Conservation (phyloP, 2,888 invertebrate genomes). For the Agrotis segetum region DNA sequence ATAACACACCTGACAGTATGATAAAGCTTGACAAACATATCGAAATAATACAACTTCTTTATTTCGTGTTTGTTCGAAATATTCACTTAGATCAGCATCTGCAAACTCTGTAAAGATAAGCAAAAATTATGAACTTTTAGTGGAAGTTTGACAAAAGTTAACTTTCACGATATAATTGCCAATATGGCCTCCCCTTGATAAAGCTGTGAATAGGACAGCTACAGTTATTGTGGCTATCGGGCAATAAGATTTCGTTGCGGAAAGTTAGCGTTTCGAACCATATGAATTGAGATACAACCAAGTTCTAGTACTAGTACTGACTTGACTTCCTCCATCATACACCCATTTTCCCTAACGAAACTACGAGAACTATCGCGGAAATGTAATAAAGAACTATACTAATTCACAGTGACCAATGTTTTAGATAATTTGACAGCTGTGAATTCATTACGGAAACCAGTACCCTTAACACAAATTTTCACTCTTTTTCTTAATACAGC, state of each 20-base stretch:
- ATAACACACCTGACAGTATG: slow-evolving; percentile 17
- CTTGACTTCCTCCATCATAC: slow-evolving; percentile 3
- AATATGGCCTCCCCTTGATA: not conserved
- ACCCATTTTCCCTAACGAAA: slow-evolving; percentile 13
- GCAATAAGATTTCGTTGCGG: slow-evolving; percentile 22
- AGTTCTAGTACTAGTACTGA: too few relatives aligned
- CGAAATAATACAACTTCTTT: not conserved
- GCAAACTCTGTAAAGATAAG: not conserved
- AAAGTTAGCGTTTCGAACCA: slow-evolving; percentile 27
- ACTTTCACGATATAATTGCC: slow-evolving; percentile 14
- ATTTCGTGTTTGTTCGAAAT: not conserved
- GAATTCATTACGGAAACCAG: not conserved
- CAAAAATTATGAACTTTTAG: too few relatives aligned
- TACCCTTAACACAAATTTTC: too few relatives aligned
- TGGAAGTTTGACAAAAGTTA: not conserved
- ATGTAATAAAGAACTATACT: not conserved
- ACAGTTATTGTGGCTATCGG: slow-evolving; percentile 3
- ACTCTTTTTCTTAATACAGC: too few relatives aligned
- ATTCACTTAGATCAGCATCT: not conserved
- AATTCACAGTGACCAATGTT: not conserved
- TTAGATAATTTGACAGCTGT: not conserved
- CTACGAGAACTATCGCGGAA: not conserved
- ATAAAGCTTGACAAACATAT: slow-evolving; percentile 2
- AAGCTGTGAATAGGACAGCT: not conserved
- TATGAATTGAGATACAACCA: slow-evolving; percentile 8